Base-by-base conservation (phyloP, 2,797 vertebrate species). In the Epinephelus awoara region DNA sequence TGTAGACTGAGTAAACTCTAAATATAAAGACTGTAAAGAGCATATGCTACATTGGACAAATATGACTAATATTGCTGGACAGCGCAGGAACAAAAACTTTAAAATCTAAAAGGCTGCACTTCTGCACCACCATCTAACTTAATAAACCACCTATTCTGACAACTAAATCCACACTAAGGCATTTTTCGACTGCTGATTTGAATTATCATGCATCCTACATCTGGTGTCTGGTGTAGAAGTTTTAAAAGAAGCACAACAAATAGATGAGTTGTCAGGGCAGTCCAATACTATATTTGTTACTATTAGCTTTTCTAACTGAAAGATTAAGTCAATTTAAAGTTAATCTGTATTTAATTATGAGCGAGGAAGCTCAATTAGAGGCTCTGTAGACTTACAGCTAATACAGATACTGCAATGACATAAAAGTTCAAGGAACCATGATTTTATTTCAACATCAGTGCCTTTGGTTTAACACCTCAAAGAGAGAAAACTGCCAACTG, bases 391-490 rank as follows among this genome's bases (percentile, higher is more conserved):
- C 14, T 68, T 56, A 68, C 21, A 52, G 27, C 44, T 21, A 11
- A 21, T 17, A 42, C 13, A 25, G 23, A 58, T 40, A 46, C 14
- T 47, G 34, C 14, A 52, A 52, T 13, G 2, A 56, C 25, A 27
- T 57, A 23, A 40, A 58, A 21, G 21, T 38, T 54, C 7, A 46
- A 27, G 23, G 18, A 52, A 14, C 3, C 21, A 14, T 8, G 2
- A 50, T 66, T 61, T 83, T 1, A 42, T 14, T 64, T 29, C 13
- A 68, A 50, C 21, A 42, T 79, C 29, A 47, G 23, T 3, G 44
- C 0, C 8, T 51, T 63, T 55, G 1, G 0, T 77, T 70, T 10
- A 50, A 9, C 6, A 42, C 19, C 51, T 58, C 11, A 54, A 55
- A 72, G 7, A n/a, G 9, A n/a, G 44, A 66, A 40, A 29, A 34